Percentiles rank a stretch among this genome's conserved stretches.
Evolutionary conservation across 92 coral and sea anemone genomes (phyloP).

Genomic region (Siderastrea siderea): DNA sequence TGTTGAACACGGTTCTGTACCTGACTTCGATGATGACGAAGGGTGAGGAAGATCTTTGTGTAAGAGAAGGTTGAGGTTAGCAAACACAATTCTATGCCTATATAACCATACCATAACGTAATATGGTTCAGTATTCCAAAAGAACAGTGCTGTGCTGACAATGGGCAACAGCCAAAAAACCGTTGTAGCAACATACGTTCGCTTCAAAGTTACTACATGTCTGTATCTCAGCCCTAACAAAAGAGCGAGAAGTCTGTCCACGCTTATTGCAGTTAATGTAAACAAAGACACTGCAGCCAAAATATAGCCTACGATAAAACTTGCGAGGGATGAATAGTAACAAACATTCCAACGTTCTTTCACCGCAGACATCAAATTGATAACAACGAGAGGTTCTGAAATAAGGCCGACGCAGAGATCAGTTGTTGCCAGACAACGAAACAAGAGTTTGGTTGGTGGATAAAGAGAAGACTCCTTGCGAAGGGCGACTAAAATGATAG

Average conservation of each 20-base stretch:
- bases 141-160: not conserved
- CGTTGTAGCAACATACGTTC: not conserved
- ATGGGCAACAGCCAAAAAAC: not conserved
- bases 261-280: conserved; percentile 6
- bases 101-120: not conserved
- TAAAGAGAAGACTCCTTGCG: not conserved
- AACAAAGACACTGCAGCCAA: conserved; percentile 4
- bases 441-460: not conserved
- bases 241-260: conserved; percentile 22
- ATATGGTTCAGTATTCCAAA: not conserved
- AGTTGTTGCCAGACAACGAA: not conserved
- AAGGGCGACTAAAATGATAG: not conserved
- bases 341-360: not conserved
- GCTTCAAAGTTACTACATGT: not conserved
- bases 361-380: too few relatives aligned
- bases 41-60: conserved; percentile 3
- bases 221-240: not conserved
- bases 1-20: not conserved
- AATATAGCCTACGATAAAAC: not conserved
- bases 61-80: not conserved
- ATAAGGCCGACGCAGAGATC: not conserved
- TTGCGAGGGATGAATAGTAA: not conserved
- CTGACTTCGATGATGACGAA: not conserved
- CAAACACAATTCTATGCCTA: not conserved
- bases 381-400: too few relatives aligned